Conservation (phyloP, 2,113 vertebrate species). For the Alethe diademata region DNA sequence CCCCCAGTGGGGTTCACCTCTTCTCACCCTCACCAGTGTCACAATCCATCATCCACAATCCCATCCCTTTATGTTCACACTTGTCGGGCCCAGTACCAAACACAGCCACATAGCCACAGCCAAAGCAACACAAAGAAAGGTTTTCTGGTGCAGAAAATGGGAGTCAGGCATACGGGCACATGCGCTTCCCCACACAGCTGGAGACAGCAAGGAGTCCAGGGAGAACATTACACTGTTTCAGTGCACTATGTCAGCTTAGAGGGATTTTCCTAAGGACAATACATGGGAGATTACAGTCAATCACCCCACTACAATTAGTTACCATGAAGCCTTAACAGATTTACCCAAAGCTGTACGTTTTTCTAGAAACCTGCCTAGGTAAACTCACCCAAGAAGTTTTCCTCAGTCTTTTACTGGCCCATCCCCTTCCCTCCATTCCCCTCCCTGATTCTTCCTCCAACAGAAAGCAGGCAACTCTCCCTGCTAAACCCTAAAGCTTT, state of each 20-base stretch:
- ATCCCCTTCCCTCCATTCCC: neutral
- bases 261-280: constrained; percentile 20
- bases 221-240: neutral
- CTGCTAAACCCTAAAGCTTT: neutral
- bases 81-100: neutral
- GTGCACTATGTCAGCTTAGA: neutral
- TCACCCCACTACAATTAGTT: neutral
- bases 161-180: accelerated
- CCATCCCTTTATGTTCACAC: neutral
- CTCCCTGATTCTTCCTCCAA: neutral
- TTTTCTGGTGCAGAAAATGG: neutral
- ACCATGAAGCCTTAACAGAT: neutral
- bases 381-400: neutral
- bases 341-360: neutral
- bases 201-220: neutral
- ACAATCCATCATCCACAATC: neutral
- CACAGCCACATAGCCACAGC: neutral
- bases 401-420: neutral
- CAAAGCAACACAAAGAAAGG: neutral
- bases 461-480: neutral
- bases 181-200: neutral
- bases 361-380: neutral
- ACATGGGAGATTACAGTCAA: neutral
- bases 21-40: neutral
- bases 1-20: neutral